Percentiles rank a stretch among this genome's conserved stretches.
phyloP scores from a whole-genome alignment of 2,888 invertebrate species.

The Prosopocoilus inquinatus region DNA sequence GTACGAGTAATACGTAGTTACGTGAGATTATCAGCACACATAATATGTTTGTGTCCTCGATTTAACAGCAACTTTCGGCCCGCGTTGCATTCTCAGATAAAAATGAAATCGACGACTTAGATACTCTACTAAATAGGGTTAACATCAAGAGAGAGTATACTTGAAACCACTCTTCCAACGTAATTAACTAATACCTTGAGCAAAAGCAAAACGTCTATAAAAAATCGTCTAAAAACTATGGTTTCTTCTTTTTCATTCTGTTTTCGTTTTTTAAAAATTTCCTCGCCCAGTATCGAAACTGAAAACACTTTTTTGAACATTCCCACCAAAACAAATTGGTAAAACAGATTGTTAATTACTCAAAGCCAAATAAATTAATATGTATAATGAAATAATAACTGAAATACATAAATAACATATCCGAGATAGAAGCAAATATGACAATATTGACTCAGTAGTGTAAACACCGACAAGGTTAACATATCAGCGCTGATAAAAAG shows the following conservation, averaged over 20 bases:
- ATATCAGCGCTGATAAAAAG: constrained; percentile 26
- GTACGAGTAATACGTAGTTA: constrained; percentile 48
- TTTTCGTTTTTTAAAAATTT: no score
- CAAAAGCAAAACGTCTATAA: neutral
- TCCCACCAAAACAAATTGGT: no score
- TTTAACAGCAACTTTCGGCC: constrained; percentile 38
- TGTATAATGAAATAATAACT: no score
- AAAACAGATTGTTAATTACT: no score
- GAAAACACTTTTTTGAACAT: no score
- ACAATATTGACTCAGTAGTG: constrained; percentile 2
- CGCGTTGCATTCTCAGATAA: constrained; percentile 46
- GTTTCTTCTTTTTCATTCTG: no score
- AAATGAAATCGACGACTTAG: constrained; percentile 44
- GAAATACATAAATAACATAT: no score
- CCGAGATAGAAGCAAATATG: neutral
- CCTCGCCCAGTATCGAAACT: no score
- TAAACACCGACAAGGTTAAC: constrained; percentile 23
- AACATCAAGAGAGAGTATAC: constrained; percentile 30
- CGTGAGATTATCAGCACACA: constrained; percentile 50
- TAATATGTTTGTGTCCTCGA: constrained; percentile 49
- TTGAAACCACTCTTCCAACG: constrained; percentile 20
- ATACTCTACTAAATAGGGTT: constrained; percentile 25
- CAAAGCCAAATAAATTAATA: no score
- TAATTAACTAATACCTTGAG: constrained; percentile 5
- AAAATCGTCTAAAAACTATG: no score